A percentile compares a stretch with the other conserved stretches of the same genome.
Evolutionary conservation across 2,888 invertebrate genomes (phyloP).

Genomic region (Aspidiotus destructor): DNA sequence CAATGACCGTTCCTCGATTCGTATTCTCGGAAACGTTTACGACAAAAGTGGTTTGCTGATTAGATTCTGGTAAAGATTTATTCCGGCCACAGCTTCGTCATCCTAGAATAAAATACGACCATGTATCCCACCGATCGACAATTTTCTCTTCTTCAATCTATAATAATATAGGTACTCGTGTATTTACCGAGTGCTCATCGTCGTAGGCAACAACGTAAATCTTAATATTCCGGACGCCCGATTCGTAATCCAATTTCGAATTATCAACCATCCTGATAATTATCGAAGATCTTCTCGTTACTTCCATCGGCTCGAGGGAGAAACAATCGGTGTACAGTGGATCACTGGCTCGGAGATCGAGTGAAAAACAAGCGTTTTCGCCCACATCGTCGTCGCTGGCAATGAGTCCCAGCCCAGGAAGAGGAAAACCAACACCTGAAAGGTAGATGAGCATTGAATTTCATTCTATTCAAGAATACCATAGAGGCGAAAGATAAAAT

Average conservation of each 20-base stretch:
- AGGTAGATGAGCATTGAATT: too few relatives aligned
- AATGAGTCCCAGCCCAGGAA: constrained; percentile 58
- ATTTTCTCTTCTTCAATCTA: too few relatives aligned
- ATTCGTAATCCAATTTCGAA: constrained; percentile 59
- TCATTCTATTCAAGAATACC: too few relatives aligned
- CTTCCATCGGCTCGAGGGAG: too few relatives aligned
- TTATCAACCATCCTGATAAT: constrained; percentile 60
- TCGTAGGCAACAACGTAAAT: constrained; percentile 59
- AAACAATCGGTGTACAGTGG: too few relatives aligned
- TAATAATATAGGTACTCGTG: too few relatives aligned
- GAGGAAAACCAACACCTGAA: constrained; percentile 41
- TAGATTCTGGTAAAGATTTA: constrained; percentile 60
- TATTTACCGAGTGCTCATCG: too few relatives aligned
- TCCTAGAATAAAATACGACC: too few relatives aligned
- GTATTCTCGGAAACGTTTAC: constrained; percentile 59
- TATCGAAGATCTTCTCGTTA: constrained; percentile 64
- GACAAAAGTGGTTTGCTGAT: constrained; percentile 50
- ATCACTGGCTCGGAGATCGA: constrained; percentile 53
- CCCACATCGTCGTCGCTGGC: constrained; percentile 65
- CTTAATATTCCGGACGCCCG: constrained; percentile 50
- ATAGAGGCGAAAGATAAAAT: too few relatives aligned
- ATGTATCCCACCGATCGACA: too few relatives aligned
- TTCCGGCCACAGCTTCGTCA: too few relatives aligned
- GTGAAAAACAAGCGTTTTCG: constrained; percentile 59
- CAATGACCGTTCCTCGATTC: constrained; percentile 52